Base-by-base conservation (phyloP, 2,888 invertebrate genomes). In the Entomobrya multifasciata region DNA sequence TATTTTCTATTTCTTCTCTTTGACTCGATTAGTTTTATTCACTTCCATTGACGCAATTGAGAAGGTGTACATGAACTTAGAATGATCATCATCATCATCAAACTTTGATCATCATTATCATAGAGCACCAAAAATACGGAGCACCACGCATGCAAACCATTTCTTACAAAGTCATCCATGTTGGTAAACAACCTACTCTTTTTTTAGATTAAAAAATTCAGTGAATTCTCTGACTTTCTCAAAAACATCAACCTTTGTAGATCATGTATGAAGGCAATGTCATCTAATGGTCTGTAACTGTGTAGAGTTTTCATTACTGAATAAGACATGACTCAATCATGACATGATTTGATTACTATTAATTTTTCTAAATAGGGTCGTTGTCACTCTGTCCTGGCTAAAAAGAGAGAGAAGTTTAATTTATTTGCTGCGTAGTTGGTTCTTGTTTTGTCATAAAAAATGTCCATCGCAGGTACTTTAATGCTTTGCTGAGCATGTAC, bases 51-150 rank as follows among this genome's bases (percentile, higher is more conserved):
- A 74, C 74, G 55, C 55, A 55, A 74, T 55, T 74, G 52, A 52
- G 52, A 49, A 30, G 36, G 36, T 36, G 36, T 36, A 8, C 20
- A 8, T 20, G 20, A 55, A 13, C 74, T 27, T 52, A 55, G 57
- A 4, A 47, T 49, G 49, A 49, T 49, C 15, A 49, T 49, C n/a
- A 49, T 3, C 15, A 49, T 8, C 49, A n/a, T 13, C 49, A 49
- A n/a, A n/a, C n/a, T n/a, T n/a, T 70, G 47, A 70, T 70, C 25
- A 65, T 70, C 25, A 70, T 15, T 15, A 70, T 47, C 70, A 70
- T 70, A 70, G 47, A 25, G 70, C 70, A 70, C 74, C 52, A 74
- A 74, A 74, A 74, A 74, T 74, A 74, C n/a, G n/a, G n/a, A n/a
- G n/a, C 20, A 30, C 30, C 52, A 36, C 52, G 15, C 74, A 52